Evolutionary conservation across 2,113 vertebrate species (phyloP), one percentile per base, ranked within the genome.

Genomic region (Gymnobelideus leadbeateri): DNA sequence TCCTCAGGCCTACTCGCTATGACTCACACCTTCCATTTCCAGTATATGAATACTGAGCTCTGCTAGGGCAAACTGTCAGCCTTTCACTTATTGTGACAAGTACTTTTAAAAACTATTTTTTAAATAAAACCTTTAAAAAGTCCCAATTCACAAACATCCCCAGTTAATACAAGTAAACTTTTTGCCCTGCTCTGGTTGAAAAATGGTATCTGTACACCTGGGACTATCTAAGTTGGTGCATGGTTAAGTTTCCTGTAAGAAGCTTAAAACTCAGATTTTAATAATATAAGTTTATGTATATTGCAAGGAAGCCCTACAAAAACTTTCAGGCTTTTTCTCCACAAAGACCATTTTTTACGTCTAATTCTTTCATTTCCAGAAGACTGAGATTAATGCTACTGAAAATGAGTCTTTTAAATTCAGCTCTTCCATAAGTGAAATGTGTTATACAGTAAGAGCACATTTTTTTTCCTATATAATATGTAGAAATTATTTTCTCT

Each of bases 1-100:
- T 95, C 57, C 94, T 93, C 51, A 43, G 91, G 50, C 92, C 89
- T 77, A 37, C 92, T 77, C 0, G 9, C 14, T 0, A 9, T 96
- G 96, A 97, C 95, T 92, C 94, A 57, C 89, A 77, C 55, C 8
- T 51, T 96, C 92, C 51, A 21, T 93, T 92, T 96, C 93, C 92
- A 19, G 94, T 19, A 47, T 28, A 25, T 0, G 0, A 26, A 26
- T 14, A 68, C 93, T 57, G 84, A 12, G 90, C 93, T 91, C 49
- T 6, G 54, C 94, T 54, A 55, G 53, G 51, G 92, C 91, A 51
- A 31, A 91, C 96, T 92, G 55, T 90, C 92, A 95, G 91, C 92
- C 7, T 0, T 37, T 94, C 61, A 47, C 24, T 25, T 90, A 46
- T 8, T 0, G 55, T 89, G 91, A 95, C 91, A 92, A 25, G 95